Evolutionary conservation across 1,140 invertebrate species (phyloP).

Genomic region (Cydia splendana): DNA sequence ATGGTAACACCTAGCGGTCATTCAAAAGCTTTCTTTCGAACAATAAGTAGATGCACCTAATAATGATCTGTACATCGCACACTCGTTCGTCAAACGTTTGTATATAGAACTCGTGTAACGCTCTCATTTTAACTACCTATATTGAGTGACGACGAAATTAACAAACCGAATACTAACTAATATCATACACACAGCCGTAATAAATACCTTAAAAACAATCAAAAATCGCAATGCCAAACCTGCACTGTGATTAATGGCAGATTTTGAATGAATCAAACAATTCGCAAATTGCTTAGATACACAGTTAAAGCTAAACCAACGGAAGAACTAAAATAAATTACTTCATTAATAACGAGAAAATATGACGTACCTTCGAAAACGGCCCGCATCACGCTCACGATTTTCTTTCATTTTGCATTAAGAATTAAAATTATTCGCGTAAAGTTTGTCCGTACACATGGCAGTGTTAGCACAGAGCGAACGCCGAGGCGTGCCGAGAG

Average conservation of each 20-base stretch:
- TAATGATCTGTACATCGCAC: no score
- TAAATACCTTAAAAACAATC: background rate
- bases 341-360: background rate
- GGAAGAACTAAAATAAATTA: background rate
- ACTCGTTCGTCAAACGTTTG: no score
- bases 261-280: slow-evolving; percentile 11
- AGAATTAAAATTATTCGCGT: slow-evolving; percentile 44
- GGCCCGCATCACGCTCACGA: slow-evolving; percentile 30
- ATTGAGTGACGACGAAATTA: no score
- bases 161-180: no score
- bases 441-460: slow-evolving; percentile 61
- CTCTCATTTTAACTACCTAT: no score
- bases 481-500: slow-evolving; percentile 27
- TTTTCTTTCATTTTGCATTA: slow-evolving; percentile 51
- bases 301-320: background rate
- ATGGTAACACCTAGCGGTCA: no score
- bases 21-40: no score
- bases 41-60: no score
- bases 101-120: no score
- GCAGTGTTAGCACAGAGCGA: slow-evolving; percentile 38
- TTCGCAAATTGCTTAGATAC: slow-evolving; percentile 15
- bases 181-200: background rate
- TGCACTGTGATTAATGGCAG: background rate
- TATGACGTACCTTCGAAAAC: slow-evolving; percentile 33
- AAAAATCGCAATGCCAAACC: background rate